Conservation (phyloP, 2,888 invertebrate genomes). For the Pammene aurita region DNA sequence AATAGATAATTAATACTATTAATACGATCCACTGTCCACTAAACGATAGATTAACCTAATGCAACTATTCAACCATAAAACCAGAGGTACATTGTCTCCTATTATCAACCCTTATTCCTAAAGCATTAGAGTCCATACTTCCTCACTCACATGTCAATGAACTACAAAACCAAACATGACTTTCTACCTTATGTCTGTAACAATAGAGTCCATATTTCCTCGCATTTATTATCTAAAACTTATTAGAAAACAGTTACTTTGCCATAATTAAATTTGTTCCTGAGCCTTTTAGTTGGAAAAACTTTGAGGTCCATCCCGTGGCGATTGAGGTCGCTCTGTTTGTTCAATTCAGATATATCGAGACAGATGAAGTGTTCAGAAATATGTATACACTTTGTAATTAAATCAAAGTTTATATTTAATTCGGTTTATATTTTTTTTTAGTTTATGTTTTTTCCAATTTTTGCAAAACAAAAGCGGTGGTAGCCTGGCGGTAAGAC, state of each 20-base stretch:
- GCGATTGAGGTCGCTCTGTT: conserved; percentile 13
- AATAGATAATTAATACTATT: too few species aligned
- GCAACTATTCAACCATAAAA: background rate
- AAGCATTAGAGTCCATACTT: background rate
- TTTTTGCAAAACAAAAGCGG: too few species aligned
- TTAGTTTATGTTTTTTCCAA: too few species aligned
- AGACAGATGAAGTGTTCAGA: background rate
- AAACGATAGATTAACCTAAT: background rate
- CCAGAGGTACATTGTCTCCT: background rate
- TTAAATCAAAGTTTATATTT: background rate
- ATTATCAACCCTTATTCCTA: background rate
- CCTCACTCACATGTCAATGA: too few species aligned
- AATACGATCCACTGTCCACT: background rate
- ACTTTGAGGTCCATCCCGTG: conserved; percentile 9
- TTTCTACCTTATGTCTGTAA: background rate
- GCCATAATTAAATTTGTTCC: conserved; percentile 28
- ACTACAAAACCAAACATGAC: too few species aligned
- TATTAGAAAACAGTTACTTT: conserved; percentile 8
- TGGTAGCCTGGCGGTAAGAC: too few species aligned
- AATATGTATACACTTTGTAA: background rate
- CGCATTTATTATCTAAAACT: background rate
- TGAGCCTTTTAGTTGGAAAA: conserved; percentile 23
- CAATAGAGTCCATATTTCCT: background rate
- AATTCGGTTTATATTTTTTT: too few species aligned
- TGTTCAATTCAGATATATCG: background rate